phyloP scores from a whole-genome alignment of 1,140 invertebrate genomes.

The Tetragonula clypearis region DNA sequence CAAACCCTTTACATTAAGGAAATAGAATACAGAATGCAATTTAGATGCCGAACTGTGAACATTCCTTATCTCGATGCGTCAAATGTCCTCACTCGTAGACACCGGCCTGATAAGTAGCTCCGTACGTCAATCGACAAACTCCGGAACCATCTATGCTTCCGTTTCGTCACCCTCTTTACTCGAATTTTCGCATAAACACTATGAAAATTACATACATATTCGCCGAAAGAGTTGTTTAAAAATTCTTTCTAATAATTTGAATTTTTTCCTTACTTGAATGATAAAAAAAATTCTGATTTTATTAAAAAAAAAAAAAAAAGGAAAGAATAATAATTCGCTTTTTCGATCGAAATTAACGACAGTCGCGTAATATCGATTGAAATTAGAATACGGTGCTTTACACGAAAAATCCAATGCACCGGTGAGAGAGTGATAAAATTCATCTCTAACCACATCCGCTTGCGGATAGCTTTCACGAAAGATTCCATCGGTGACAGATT shows the following conservation, averaged over 20 bases:
- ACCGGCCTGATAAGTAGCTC: constrained; percentile 15
- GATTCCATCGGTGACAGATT: too few species aligned
- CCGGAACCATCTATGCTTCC: background rate
- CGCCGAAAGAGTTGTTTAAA: background rate
- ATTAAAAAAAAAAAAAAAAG: too few species aligned
- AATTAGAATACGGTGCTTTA: too few species aligned
- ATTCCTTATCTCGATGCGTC: constrained; percentile 24
- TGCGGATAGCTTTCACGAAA: too few species aligned
- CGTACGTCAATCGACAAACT: background rate
- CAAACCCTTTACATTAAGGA: constrained; percentile 1
- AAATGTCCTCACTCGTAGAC: background rate
- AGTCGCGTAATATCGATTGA: too few species aligned
- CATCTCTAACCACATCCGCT: too few species aligned
- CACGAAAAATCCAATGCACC: too few species aligned
- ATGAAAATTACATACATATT: background rate
- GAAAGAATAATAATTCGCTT: too few species aligned
- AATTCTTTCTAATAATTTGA: background rate
- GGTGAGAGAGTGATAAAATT: too few species aligned
- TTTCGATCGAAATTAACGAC: too few species aligned
- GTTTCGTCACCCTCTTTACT: background rate
- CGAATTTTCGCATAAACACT: background rate
- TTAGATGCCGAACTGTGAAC: background rate
- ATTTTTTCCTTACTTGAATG: background rate
- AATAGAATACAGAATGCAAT: constrained; percentile 7
- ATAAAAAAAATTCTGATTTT: too few species aligned